Evolutionary conservation across 2,113 vertebrate genomes (phyloP).

Genomic region (Regulus satrapa): DNA sequence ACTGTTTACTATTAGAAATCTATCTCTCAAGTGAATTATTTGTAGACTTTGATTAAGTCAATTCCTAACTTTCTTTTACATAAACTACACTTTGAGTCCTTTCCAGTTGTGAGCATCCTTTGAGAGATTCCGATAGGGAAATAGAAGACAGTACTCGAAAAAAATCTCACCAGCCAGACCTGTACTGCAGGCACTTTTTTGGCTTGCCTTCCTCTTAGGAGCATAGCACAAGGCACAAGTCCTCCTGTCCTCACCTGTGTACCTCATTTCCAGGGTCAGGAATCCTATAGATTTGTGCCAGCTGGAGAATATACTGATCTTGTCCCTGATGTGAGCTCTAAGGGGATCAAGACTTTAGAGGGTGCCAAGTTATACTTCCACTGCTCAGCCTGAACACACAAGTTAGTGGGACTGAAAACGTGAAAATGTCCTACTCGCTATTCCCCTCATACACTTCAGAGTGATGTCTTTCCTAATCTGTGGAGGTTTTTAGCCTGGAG

Average conservation of each 20-base stretch:
- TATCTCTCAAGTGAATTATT: background rate
- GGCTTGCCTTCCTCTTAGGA: background rate
- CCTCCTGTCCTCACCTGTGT: background rate
- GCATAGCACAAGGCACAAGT: background rate
- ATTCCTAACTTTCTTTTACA: background rate
- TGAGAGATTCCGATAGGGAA: background rate
- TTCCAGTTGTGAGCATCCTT: background rate
- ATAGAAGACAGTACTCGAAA: background rate
- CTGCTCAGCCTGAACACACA: background rate
- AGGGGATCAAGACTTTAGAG: background rate
- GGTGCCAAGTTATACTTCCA: background rate
- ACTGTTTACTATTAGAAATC: constrained; percentile 27
- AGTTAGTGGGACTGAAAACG: background rate
- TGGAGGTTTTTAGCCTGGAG: background rate
- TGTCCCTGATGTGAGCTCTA: background rate
- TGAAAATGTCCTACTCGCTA: background rate
- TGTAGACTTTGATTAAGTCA: constrained; percentile 23
- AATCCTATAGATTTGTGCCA: background rate
- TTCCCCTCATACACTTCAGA: background rate
- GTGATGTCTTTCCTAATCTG: background rate
- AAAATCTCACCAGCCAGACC: background rate
- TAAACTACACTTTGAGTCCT: constrained; percentile 22
- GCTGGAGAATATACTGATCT: background rate
- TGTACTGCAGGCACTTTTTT: background rate
- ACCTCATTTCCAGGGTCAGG: background rate